Percentiles rank a stretch among this genome's conserved stretches.
Conservation (phyloP, 2,888 invertebrate species). For the Trichogramma dendrolimi region DNA sequence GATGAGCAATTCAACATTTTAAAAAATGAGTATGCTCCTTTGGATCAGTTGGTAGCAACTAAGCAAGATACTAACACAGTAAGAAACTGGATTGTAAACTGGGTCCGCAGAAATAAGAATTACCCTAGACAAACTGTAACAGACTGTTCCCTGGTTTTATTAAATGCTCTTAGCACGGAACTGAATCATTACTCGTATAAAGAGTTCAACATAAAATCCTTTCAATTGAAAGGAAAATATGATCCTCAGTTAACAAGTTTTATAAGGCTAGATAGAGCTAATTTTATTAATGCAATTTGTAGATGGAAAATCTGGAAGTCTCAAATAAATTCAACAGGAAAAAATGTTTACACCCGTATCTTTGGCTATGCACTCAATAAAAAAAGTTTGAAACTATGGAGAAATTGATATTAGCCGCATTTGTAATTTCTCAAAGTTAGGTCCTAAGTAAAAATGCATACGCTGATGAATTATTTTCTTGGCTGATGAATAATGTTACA, state of each 20-base stretch:
- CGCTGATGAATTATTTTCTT: background rate
- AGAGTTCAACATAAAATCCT: background rate
- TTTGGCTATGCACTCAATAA: background rate
- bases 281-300: background rate
- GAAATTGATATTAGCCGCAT: background rate
- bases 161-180: background rate
- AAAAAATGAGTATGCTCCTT: background rate
- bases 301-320: too few relatives aligned
- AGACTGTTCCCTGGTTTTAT: background rate
- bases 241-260: background rate
- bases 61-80: background rate
- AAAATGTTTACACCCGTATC: background rate
- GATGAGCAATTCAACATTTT: too few relatives aligned
- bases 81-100: background rate
- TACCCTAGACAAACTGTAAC: background rate
- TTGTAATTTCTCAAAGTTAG: too few relatives aligned
- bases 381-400: background rate
- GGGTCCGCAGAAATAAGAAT: background rate
- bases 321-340: background rate
- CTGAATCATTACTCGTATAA: background rate
- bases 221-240: background rate
- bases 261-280: background rate
- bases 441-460: too few relatives aligned
- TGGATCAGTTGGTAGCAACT: background rate
- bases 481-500: background rate